A percentile compares a stretch with the other conserved stretches of the same genome.
phyloP scores from a whole-genome alignment of 2,888 invertebrate species.

The Artemia sp. region DNA sequence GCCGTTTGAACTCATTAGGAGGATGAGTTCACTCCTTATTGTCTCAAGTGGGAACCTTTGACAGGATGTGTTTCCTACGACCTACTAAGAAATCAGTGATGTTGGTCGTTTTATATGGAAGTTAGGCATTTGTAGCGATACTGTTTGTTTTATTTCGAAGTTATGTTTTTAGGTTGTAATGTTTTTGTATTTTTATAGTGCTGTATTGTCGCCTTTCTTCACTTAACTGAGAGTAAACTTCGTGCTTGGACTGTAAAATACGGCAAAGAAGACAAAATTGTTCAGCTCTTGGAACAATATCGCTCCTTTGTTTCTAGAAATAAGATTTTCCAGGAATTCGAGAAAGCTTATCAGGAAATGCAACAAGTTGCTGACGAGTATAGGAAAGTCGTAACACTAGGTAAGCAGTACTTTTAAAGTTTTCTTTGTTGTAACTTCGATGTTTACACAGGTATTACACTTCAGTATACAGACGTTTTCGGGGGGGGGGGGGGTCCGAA shows the following conservation, averaged over 20 bases:
- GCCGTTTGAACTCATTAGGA: too few relatives aligned
- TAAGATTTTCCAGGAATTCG: constrained; percentile 82
- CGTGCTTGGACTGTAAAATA: constrained; percentile 78
- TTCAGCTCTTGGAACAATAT: constrained; percentile 68
- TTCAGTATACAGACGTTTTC: too few relatives aligned
- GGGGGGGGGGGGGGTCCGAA: too few relatives aligned
- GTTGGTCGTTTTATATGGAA: too few relatives aligned
- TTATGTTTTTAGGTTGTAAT: constrained; percentile 14
- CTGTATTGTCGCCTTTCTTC: constrained; percentile 77
- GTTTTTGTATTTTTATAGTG: constrained; percentile 38
- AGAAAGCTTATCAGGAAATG: constrained; percentile 76
- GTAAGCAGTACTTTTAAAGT: constrained; percentile 33
- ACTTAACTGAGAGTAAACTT: constrained; percentile 72
- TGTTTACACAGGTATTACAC: too few relatives aligned
- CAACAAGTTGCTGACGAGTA: constrained; percentile 79
- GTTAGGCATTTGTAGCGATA: too few relatives aligned
- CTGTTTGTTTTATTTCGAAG: not conserved
- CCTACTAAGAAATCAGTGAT: too few relatives aligned
- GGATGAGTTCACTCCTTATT: too few relatives aligned
- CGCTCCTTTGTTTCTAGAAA: constrained; percentile 80
- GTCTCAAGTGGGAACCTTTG: too few relatives aligned
- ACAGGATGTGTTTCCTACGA: too few relatives aligned
- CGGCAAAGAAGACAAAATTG: constrained; percentile 61
- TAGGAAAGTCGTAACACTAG: constrained; percentile 64
- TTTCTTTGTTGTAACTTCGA: too few relatives aligned